phyloP scores from a whole-genome alignment of 2,888 invertebrate genomes.

The Icerya purchasi region DNA sequence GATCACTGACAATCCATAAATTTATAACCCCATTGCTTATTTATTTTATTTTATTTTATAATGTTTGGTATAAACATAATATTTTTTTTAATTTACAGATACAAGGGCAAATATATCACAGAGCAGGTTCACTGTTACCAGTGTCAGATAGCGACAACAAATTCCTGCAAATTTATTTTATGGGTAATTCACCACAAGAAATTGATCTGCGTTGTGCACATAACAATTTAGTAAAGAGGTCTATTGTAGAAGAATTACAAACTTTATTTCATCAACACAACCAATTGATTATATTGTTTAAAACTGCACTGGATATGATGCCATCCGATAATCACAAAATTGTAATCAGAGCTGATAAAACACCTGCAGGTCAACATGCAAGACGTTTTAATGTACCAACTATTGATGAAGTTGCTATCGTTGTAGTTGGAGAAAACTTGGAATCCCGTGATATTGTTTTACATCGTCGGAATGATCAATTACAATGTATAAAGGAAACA shows the following conservation, averaged over 20 bases:
- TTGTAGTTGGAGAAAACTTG: constrained; percentile 14
- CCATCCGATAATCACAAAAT: constrained; percentile 16
- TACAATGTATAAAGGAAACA: constrained; percentile 14
- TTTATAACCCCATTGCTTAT: too few species aligned
- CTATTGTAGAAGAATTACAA: not conserved
- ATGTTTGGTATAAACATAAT: too few species aligned
- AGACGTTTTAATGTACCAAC: not conserved
- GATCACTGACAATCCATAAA: too few species aligned
- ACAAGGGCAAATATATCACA: not conserved
- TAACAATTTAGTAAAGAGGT: constrained; percentile 9
- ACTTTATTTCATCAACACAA: not conserved
- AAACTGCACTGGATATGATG: constrained; percentile 14
- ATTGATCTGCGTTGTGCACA: constrained; percentile 12
- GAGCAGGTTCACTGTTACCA: not conserved
- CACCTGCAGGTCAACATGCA: not conserved
- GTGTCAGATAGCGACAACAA: not conserved
- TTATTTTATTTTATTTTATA: too few species aligned
- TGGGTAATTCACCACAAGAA: not conserved
- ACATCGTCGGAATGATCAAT: not conserved
- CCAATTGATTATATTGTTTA: not conserved
- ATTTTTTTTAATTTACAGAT: not conserved
- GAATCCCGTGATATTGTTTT: not conserved
- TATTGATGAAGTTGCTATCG: not conserved
- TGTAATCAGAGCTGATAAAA: constrained; percentile 17
- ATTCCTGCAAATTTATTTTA: not conserved